A percentile compares a stretch with the other conserved stretches of the same genome.
Evolutionary conservation across 2,113 vertebrate genomes (phyloP).

Genomic region (Uria aalge): DNA sequence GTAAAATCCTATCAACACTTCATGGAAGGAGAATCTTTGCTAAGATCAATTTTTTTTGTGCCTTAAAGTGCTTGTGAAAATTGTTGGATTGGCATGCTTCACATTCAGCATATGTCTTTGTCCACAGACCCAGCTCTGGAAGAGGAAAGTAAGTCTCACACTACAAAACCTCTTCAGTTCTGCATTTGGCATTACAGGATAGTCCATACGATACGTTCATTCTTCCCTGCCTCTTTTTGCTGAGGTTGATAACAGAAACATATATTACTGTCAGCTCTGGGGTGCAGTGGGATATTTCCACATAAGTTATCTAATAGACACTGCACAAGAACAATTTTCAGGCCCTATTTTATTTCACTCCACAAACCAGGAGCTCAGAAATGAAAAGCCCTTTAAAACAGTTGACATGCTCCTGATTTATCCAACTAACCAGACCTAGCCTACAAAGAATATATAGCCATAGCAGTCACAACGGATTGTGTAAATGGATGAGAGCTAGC

Average conservation of each 20-base stretch:
- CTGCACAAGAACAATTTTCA: neutral
- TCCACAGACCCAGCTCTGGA: neutral
- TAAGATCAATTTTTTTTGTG: neutral
- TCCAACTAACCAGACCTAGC: neutral
- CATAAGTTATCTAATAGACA: slow-evolving; percentile 6
- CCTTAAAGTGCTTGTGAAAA: neutral
- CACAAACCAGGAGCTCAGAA: neutral
- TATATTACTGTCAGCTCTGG: slow-evolving; percentile 7
- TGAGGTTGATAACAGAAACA: slow-evolving; percentile 28
- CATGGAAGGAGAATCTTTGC: neutral
- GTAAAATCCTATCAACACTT: slow-evolving; percentile 5
- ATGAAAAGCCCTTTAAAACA: slow-evolving; percentile 2
- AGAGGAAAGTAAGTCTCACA: neutral
- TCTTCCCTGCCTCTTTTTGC: slow-evolving; percentile 11
- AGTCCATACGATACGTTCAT: neutral
- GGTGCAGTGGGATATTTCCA: neutral
- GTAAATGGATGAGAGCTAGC: neutral
- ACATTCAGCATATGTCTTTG: neutral
- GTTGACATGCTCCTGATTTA: neutral
- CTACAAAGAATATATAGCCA: neutral
- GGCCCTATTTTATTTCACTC: neutral
- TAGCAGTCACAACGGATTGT: neutral
- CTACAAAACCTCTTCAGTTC: slow-evolving; percentile 5
- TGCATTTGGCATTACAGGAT: neutral
- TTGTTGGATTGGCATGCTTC: neutral